A percentile compares a stretch with the other conserved stretches of the same genome.
Conservation (phyloP, 2,797 vertebrate species). For the Gobionotothen gibberifrons region DNA sequence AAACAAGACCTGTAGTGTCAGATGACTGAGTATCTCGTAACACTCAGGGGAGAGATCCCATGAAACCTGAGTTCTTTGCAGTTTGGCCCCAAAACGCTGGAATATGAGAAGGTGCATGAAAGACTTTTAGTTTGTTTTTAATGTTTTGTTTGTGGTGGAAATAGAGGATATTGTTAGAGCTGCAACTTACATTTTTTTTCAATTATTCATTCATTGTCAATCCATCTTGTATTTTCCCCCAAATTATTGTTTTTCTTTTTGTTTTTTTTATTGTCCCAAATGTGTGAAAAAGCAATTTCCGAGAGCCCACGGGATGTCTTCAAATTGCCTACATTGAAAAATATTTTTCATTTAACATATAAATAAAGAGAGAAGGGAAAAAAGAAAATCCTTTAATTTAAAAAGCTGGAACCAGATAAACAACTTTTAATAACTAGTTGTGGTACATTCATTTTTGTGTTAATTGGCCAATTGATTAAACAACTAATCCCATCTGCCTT, state of each 20-base stretch:
- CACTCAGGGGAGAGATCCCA: slow-evolving; percentile 21
- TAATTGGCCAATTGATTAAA: slow-evolving; percentile 37
- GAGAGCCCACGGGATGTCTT: slow-evolving; percentile 17
- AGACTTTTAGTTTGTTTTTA: background rate
- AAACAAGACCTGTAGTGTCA: slow-evolving; percentile 55
- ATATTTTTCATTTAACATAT: slow-evolving; percentile 22
- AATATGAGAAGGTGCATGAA: slow-evolving; percentile 9
- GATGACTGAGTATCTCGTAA: slow-evolving; percentile 45
- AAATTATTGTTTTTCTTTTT: too few species aligned
- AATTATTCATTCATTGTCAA: background rate
- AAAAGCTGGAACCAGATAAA: slow-evolving; percentile 17
- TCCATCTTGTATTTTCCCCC: slow-evolving; percentile 1
- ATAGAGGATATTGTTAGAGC: background rate
- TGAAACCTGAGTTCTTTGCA: slow-evolving; percentile 48
- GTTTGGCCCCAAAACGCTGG: slow-evolving; percentile 17
- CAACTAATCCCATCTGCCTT: slow-evolving; percentile 18
- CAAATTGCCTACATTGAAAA: slow-evolving; percentile 18
- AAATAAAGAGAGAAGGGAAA: slow-evolving; percentile 10
- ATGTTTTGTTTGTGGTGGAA: slow-evolving; percentile 11
- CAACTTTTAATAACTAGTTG: background rate
- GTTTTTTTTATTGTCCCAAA: too few species aligned
- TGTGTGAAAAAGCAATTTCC: slow-evolving; percentile 29
- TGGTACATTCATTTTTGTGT: slow-evolving; percentile 7
- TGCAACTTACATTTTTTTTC: too few species aligned
- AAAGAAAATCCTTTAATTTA: slow-evolving; percentile 19